Conservation (phyloP, 2,888 invertebrate genomes). For the Lasioglossum leucozonium region DNA sequence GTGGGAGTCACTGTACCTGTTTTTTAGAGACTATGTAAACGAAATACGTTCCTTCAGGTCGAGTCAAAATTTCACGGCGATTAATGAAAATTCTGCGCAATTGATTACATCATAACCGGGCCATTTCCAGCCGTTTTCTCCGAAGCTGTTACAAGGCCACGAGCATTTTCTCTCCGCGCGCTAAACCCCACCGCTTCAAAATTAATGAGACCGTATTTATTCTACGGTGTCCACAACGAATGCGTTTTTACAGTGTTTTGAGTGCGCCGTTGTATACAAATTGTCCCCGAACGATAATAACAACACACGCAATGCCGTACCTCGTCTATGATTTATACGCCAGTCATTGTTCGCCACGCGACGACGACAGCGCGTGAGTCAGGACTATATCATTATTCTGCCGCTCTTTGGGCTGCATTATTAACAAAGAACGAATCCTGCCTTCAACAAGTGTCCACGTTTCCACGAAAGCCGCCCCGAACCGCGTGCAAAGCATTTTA, state of each 20-base stretch:
- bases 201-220: slow-evolving; percentile 53
- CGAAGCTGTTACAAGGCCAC: not conserved
- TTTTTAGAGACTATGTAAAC: too few relatives aligned
- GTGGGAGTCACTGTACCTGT: too few relatives aligned
- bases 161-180: not conserved
- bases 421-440: slow-evolving; percentile 55
- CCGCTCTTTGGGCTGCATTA: slow-evolving; percentile 44
- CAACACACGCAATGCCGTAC: slow-evolving; percentile 57
- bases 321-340: slow-evolving; percentile 66
- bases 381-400: slow-evolving; percentile 63
- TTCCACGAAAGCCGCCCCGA: slow-evolving; percentile 22
- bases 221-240: slow-evolving; percentile 27
- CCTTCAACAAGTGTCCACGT: slow-evolving; percentile 53
- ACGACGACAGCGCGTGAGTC: slow-evolving; percentile 62
- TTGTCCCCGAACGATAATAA: slow-evolving; percentile 59
- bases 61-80: not conserved
- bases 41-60: not conserved
- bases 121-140: not conserved
- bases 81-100: not conserved
- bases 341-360: slow-evolving; percentile 68
- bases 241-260: slow-evolving; percentile 43
- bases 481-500: not conserved
- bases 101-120: not conserved
- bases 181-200: slow-evolving; percentile 3
- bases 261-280: slow-evolving; percentile 47